Conservation (phyloP, 2,113 vertebrate species). For the Willisornis vidua region DNA sequence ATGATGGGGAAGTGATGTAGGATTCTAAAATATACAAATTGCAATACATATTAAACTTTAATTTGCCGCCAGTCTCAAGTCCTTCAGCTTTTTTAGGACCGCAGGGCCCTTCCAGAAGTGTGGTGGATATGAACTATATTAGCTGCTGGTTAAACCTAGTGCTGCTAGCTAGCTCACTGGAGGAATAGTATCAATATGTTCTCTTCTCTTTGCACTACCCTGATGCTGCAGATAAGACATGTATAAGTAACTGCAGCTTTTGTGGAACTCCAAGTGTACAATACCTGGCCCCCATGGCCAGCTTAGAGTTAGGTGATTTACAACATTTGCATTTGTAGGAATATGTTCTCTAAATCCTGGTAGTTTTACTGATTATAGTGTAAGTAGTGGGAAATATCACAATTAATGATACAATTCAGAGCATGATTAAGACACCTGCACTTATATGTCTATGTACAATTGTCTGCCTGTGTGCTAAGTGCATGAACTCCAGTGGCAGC, state of each 20-base stretch:
- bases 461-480: not conserved
- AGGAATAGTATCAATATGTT: not conserved
- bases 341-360: not conserved
- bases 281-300: not conserved
- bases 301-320: not conserved
- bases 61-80: slow-evolving; percentile 7
- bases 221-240: not conserved
- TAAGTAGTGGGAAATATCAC: not conserved
- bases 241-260: not conserved
- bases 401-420: not conserved
- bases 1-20: slow-evolving; percentile 39
- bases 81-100: not conserved
- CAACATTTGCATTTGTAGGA: not conserved
- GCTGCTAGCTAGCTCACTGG: not conserved
- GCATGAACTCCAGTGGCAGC: not conserved
- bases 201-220: not conserved
- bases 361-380: not conserved
- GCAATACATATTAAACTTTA: slow-evolving; percentile 36
- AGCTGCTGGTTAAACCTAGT: not conserved
- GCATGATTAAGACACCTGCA: not conserved
- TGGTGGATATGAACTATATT: not conserved
- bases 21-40: slow-evolving; percentile 55
- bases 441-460: not conserved
- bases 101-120: not conserved
- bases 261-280: not conserved